Evolutionary conservation across 2,113 vertebrate species (phyloP).

Genomic region (Capreolus pygargus): DNA sequence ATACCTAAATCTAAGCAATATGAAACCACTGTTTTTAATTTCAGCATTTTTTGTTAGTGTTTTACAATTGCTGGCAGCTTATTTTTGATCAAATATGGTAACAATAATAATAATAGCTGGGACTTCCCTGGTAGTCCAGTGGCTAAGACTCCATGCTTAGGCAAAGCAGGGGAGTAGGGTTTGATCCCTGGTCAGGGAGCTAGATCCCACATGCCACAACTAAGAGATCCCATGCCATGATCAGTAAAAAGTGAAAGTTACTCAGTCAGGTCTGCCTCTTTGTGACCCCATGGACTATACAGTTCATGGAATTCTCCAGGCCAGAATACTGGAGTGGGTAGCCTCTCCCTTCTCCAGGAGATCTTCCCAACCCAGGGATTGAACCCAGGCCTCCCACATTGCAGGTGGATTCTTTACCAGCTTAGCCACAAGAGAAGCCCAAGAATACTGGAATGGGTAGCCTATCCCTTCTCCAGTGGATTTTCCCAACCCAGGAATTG

Average conservation of each 20-base stretch:
- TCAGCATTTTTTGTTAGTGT: not conserved
- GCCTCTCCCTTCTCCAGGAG: not conserved
- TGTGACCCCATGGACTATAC: not conserved
- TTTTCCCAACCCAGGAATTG: not conserved
- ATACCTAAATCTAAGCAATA: not conserved
- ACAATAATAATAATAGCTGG: not conserved
- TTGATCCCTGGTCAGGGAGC: not conserved
- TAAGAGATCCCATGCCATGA: not conserved
- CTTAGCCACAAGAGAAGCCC: not conserved
- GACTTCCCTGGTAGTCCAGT: not conserved
- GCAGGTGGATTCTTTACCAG: not conserved
- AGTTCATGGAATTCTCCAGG: not conserved
- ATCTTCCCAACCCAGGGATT: not conserved
- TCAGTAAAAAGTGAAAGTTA: not conserved
- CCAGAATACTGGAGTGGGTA: not conserved
- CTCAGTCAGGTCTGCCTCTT: not conserved
- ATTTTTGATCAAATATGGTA: not conserved
- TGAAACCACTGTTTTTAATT: not conserved
- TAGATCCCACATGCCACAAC: not conserved
- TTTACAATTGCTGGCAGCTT: not conserved
- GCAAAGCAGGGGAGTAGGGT: not conserved
- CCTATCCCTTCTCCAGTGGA: not conserved
- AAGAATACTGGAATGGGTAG: not conserved
- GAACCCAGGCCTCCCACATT: not conserved
- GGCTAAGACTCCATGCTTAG: not conserved